Conservation (phyloP, 2,113 vertebrate genomes). For the Chaetodon auriga region DNA sequence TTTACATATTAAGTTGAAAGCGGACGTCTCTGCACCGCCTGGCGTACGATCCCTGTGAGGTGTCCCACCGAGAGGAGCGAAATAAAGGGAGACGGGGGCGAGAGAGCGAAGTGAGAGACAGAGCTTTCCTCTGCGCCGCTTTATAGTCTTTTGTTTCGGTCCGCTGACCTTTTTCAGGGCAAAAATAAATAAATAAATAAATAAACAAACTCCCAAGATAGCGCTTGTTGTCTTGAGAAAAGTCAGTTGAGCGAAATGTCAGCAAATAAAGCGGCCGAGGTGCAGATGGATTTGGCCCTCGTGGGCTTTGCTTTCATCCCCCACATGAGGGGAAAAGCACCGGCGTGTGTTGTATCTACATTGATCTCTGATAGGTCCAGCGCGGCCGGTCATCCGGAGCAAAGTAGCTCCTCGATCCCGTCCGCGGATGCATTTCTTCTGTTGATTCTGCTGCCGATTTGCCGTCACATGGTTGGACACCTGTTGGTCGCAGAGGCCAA, state of each 20-base stretch:
- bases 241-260: conserved; percentile 42
- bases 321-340: conserved; percentile 20
- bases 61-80: neutral
- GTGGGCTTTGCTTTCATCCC: conserved; percentile 4
- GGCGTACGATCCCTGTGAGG: conserved; percentile 9
- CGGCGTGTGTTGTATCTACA: conserved; percentile 8
- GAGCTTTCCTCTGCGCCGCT: conserved; percentile 13
- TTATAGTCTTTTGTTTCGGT: conserved; percentile 37
- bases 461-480: conserved; percentile 34
- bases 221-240: conserved; percentile 33
- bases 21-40: neutral
- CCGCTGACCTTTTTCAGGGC: conserved; percentile 59
- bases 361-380: conserved; percentile 42
- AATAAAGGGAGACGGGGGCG: neutral
- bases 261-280: conserved; percentile 34
- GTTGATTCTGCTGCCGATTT: neutral
- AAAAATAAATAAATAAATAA: neutral
- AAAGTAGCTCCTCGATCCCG: conserved; percentile 4
- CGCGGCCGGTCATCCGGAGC: neutral
- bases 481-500: conserved; percentile 19
- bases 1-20: conserved; percentile 46
- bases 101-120: neutral
- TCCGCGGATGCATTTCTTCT: conserved; percentile 22
- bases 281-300: conserved; percentile 27
- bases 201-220: conserved; percentile 10